Evolutionary conservation across 2,797 vertebrate species (phyloP).

Genomic region (Cheirogaleus major): DNA sequence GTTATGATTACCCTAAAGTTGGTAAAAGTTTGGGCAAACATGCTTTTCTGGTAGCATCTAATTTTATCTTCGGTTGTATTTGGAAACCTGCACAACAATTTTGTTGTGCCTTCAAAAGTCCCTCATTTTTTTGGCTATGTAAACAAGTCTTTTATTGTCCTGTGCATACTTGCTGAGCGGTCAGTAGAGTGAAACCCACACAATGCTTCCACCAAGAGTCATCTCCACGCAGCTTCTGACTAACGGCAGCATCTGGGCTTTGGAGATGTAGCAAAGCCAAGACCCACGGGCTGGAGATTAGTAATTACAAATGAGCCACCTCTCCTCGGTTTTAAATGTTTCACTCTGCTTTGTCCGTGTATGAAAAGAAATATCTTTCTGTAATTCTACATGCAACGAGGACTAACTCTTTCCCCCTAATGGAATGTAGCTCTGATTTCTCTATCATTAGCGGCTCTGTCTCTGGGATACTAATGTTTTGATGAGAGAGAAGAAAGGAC

Average conservation of each 20-base stretch:
- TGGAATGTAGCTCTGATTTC: slow-evolving; percentile 22
- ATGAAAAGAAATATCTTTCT: not conserved
- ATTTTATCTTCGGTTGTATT: slow-evolving; percentile 51
- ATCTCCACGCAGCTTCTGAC: not conserved
- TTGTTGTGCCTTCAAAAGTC: slow-evolving; percentile 34
- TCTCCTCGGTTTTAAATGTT: not conserved
- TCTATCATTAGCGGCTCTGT: not conserved
- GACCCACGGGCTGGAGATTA: not conserved
- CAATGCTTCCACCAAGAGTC: not conserved
- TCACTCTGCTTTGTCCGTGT: not conserved
- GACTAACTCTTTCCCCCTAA: not conserved
- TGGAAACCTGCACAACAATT: slow-evolving; percentile 41
- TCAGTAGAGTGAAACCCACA: slow-evolving; percentile 37
- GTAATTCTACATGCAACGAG: not conserved
- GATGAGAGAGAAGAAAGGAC: slow-evolving; percentile 56
- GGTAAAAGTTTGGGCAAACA: slow-evolving; percentile 1
- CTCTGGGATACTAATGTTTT: slow-evolving; percentile 48
- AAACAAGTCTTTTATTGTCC: slow-evolving; percentile 50
- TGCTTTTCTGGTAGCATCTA: slow-evolving; percentile 24
- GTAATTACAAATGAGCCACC: not conserved
- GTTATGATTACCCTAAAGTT: not conserved
- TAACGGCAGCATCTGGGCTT: not conserved
- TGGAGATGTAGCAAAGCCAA: not conserved
- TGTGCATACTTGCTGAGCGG: not conserved
- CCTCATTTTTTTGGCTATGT: not conserved